Evolutionary conservation across 2,113 vertebrate species (phyloP), one percentile per base, ranked within the genome.

Genomic region (Bambusicola thoracicus): DNA sequence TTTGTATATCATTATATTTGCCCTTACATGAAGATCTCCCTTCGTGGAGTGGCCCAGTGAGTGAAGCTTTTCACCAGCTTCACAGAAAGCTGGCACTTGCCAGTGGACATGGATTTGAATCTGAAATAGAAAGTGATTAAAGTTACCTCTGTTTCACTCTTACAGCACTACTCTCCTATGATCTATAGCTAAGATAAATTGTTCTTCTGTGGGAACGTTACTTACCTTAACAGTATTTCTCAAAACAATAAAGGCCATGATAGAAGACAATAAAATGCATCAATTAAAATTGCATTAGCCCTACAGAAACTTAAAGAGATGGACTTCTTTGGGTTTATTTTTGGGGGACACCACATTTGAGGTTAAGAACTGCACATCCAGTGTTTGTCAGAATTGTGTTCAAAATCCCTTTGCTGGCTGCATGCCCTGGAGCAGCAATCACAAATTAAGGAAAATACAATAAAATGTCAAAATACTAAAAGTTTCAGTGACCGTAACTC

Each of bases 401-500:
- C 6, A 19, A 25, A 92, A 87, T 80, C 73, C 49, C 18, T 58
- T 49, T 74, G 29, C 34, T 90, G 46, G 41, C 25, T 85, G 29
- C 36, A 58, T 24, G 15, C 13, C 65, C 16, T 34, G 38, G 18
- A 89, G 22, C 25, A 77, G 10, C 19, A 78, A n/a, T n/a, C 53
- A 55, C n/a, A 58, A 72, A 75, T 87, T 65, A 75, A 24, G 19
- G 68, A 78, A 92, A 92, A 85, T 61, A 58, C 81, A 93, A 76
- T 43, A 63, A 82, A 92, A 90, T 21, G 34, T 83, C 72, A 93
- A 93, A 94, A 91, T 81, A 8, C 44, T 77, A 84, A 75, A 83
- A 91, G 40, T 65, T 94, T 51, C 19, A 77, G 34, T 74, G 67
- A 56, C 40, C 75, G 32, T 79, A 94, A 80, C 16, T 90, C 72